A percentile compares a stretch with the other conserved stretches of the same genome.
phyloP scores from a whole-genome alignment of 1,140 invertebrate genomes.

The Tetramorium alpestre region DNA sequence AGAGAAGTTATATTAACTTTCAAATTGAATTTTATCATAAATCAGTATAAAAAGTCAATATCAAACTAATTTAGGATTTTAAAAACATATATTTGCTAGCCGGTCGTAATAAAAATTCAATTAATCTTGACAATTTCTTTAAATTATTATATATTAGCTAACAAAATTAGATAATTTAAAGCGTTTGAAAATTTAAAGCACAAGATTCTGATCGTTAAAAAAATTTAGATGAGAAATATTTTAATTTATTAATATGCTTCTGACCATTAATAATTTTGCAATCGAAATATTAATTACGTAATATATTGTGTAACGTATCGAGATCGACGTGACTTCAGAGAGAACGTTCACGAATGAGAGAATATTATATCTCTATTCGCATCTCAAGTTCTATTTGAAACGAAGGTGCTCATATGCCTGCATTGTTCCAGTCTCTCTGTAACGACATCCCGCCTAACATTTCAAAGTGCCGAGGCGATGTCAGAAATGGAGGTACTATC shows the following conservation, averaged over 20 bases:
- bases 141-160: neutral
- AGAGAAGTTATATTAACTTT: neutral
- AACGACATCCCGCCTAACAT: neutral
- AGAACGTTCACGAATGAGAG: neutral
- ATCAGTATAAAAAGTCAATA: neutral
- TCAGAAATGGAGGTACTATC: conserved; percentile 42
- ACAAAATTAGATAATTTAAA: conserved; percentile 1
- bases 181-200: too few species aligned
- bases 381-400: neutral
- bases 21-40: conserved; percentile 10
- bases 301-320: neutral
- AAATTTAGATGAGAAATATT: neutral
- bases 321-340: neutral
- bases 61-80: conserved; percentile 14
- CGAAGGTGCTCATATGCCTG: neutral
- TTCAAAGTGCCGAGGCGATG: conserved; percentile 5
- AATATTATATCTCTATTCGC: neutral
- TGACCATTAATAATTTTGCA: neutral
- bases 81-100: neutral
- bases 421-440: neutral
- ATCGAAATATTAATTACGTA: neutral
- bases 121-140: neutral
- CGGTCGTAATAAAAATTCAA: neutral
- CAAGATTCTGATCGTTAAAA: neutral
- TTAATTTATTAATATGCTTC: neutral